Evolutionary conservation across 2,797 vertebrate genomes (phyloP), one percentile per base, ranked within the genome.

Genomic region (Paratrypauchen microcephalus): DNA sequence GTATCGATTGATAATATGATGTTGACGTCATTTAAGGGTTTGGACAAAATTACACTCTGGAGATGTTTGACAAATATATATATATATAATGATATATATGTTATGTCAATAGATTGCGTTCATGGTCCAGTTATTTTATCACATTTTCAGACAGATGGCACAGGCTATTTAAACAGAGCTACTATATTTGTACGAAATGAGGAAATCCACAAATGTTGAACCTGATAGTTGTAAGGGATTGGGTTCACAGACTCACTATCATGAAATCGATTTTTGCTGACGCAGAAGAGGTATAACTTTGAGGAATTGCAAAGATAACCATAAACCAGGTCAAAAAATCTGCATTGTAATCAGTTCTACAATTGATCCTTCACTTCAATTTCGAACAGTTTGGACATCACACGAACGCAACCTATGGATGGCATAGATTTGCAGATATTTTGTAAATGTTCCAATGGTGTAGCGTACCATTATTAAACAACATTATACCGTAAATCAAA

Each of bases 401-500:
- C 56, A 58, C 30, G 58, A 60, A 36, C 58, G 30, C 58, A 60
- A 19, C 58, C 58, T 32, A 82, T 60, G 77, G 83, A 88, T 81
- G 81, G 81, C 83, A 85, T 87, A 74, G 79, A 79, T 71, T 73
- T 89, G 83, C 90, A 45, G 41, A 92, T 91, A 93, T 92, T 93
- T 92, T 93, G 88, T 92, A 92, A 90, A 93, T 91, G 88, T 91
- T 86, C 83, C 84, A 56, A 86, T 87, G 87, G 86, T 83, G 75
- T 80, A 85, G 81, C 78, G 88, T 88, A 91, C 72, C 75, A 86
- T 88, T 92, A 93, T 93, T 92, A 94, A 92, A 93, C 82, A 70
- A 16, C 39, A 63, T 24, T 45, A 89, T 30, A 69, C 87, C 83
- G 75, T 87, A 83, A 78, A 87, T 58, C 75, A 85, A 65, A 69